These are phyloP conservation scores for Caradrina kadenii DNA, from an alignment of 2,888 invertebrate species.

Conservation along the genomic window DNA sequence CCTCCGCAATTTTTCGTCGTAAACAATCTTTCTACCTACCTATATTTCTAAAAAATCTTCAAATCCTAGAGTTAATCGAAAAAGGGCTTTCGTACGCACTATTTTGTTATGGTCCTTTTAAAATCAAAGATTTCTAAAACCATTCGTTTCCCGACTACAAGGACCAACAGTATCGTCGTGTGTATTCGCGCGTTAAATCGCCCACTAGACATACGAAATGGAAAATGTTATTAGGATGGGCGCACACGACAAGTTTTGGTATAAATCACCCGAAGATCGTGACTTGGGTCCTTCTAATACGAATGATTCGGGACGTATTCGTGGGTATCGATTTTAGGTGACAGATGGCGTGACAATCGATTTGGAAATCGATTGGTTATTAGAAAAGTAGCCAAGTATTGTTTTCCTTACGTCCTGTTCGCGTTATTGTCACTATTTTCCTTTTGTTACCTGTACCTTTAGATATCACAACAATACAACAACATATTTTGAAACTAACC, in stretches of 20 bases:
- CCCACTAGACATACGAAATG: constrained; percentile 57
- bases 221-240: constrained; percentile 65
- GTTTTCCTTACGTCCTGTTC: background rate
- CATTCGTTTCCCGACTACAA: constrained; percentile 13
- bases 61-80: no score
- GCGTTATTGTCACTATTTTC: no score
- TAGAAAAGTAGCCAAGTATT: background rate
- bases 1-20: no score
- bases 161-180: constrained; percentile 20
- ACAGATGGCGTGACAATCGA: constrained; percentile 38
- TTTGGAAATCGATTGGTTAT: constrained; percentile 5
- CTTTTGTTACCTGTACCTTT: no score
- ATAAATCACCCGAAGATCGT: constrained; percentile 71
- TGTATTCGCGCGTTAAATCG: constrained; percentile 58
- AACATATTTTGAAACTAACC: no score
- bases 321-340: constrained; percentile 20
- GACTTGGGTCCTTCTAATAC: constrained; percentile 60
- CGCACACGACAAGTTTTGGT: constrained; percentile 66
- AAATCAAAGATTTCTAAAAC: constrained; percentile 21
- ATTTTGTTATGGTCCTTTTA: background rate
- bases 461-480: no score
- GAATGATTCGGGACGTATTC: constrained; percentile 46
- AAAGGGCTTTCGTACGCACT: no score
- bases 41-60: no score
- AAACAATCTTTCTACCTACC: no score